phyloP scores from a whole-genome alignment of 1,140 invertebrate genomes.

The Drosophila hydei region DNA sequence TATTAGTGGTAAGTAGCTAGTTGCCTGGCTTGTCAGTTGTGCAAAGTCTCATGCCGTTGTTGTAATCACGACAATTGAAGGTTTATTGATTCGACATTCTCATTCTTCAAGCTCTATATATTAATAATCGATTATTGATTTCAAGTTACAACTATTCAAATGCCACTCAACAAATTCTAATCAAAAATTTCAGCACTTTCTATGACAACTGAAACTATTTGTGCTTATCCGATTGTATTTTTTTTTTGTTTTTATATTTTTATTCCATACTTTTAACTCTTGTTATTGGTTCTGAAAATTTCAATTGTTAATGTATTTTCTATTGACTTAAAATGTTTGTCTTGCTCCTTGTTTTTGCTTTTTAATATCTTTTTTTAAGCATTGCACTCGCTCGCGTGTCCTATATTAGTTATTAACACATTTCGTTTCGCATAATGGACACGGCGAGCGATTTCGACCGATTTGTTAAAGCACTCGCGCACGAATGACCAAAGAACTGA shows the following conservation, averaged over 20 bases:
- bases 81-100: slow-evolving; percentile 68
- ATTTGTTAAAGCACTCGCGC: slow-evolving; percentile 51
- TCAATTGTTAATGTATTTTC: neutral
- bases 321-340: neutral
- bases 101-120: slow-evolving; percentile 29
- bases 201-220: too few relatives aligned
- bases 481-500: slow-evolving; percentile 55
- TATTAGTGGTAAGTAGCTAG: slow-evolving; percentile 21
- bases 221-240: too few relatives aligned
- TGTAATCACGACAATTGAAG: slow-evolving; percentile 76
- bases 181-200: slow-evolving; percentile 9
- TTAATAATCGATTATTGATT: slow-evolving; percentile 78
- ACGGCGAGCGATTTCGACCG: slow-evolving; percentile 35
- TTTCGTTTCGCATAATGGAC: slow-evolving; percentile 30
- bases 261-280: neutral
- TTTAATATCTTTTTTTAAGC: neutral
- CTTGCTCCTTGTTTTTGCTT: slow-evolving; percentile 8
- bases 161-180: neutral
- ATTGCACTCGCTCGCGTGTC: slow-evolving; percentile 46
- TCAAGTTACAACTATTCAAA: slow-evolving; percentile 17
- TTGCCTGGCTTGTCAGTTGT: slow-evolving; percentile 67
- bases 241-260: too few relatives aligned
- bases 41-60: slow-evolving; percentile 75
- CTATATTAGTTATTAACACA: slow-evolving; percentile 37
- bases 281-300: neutral